Conservation (phyloP, 64 coral and sea anemone species). For the Anthopleura sola region DNA sequence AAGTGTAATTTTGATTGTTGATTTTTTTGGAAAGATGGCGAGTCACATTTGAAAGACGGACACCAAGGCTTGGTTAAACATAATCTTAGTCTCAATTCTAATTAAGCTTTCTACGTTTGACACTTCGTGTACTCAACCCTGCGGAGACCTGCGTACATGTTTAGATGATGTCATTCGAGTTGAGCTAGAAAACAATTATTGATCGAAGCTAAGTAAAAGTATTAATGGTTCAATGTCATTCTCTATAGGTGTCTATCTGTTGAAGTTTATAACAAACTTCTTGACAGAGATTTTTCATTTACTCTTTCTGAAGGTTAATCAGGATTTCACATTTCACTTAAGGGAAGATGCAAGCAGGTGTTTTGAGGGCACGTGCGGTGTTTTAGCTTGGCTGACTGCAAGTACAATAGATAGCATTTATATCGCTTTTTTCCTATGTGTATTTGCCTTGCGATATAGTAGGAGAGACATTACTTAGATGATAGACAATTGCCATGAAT, state of each 20-base stretch:
- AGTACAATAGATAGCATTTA: neutral
- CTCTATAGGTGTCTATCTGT: neutral
- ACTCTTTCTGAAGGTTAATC: neutral
- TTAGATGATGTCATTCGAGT: neutral
- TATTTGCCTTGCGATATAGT: neutral
- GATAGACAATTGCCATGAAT: constrained; percentile 1
- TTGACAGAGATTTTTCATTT: neutral
- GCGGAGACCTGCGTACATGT: neutral
- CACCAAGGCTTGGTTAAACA: constrained; percentile 8
- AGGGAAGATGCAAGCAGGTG: neutral
- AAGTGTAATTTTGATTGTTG: neutral
- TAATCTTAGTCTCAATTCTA: neutral
- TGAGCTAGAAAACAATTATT: neutral
- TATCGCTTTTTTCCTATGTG: constrained; percentile 4
- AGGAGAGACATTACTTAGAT: neutral
- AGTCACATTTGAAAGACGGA: neutral
- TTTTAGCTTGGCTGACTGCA: neutral
- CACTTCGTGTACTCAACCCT: neutral
- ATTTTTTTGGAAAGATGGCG: neutral
- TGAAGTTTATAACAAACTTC: neutral
- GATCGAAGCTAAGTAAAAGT: neutral
- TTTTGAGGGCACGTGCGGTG: neutral
- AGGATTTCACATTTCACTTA: neutral
- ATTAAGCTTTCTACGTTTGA: constrained; percentile 6
- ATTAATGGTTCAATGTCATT: neutral